phyloP scores from a whole-genome alignment of 2,888 invertebrate genomes.

The Ligdia adustata region DNA sequence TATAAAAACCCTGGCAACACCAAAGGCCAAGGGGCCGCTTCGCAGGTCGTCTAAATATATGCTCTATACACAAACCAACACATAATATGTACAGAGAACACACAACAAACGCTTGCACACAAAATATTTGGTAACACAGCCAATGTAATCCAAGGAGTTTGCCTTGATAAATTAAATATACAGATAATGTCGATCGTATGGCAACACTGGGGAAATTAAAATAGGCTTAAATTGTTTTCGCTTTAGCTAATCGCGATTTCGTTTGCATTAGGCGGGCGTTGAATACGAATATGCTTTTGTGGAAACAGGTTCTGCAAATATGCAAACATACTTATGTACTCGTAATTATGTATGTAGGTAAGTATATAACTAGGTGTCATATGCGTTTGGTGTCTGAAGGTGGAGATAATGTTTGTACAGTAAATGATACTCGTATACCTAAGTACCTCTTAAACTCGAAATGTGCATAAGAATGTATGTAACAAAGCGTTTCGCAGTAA shows the following conservation, averaged over 20 bases:
- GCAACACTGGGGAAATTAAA: conserved; percentile 32
- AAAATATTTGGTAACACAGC: conserved; percentile 80
- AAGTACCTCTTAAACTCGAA: no score
- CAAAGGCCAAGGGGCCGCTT: conserved; percentile 52
- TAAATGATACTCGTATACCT: conserved; percentile 4
- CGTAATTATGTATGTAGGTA: not conserved
- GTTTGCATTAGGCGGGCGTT: conserved; percentile 18
- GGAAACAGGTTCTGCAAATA: conserved; percentile 20
- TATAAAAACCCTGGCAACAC: conserved; percentile 8
- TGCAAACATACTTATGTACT: not conserved
- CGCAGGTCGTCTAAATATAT: conserved; percentile 75
- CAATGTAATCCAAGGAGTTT: conserved; percentile 76
- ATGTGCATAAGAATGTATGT: no score
- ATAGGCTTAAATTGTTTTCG: conserved; percentile 33
- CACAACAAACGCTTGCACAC: conserved; percentile 68
- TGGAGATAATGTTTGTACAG: conserved; percentile 6
- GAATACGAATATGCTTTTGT: conserved; percentile 4
- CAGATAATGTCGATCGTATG: conserved; percentile 54
- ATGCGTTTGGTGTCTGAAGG: conserved; percentile 1
- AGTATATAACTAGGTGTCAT: conserved; percentile 13
- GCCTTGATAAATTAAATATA: conserved; percentile 74
- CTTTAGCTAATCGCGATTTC: conserved; percentile 22
- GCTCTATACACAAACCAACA: conserved; percentile 64
- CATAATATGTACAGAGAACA: conserved; percentile 65
- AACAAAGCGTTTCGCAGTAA: no score